Evolutionary conservation across 1,140 invertebrate genomes (phyloP).

Genomic region (Triops longicaudatus): DNA sequence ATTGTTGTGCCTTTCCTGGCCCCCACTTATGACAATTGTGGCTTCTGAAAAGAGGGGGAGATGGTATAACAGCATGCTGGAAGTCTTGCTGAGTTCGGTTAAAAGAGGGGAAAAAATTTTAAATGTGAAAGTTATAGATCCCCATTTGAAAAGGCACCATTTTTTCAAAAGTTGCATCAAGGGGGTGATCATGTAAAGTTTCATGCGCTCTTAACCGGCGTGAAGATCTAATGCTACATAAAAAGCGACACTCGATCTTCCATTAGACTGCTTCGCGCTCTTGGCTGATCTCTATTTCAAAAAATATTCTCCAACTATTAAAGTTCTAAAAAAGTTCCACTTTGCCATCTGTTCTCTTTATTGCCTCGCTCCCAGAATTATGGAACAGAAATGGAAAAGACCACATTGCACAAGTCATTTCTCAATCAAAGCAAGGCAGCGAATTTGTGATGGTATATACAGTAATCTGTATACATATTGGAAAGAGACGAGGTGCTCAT

Average conservation of each 20-base stretch:
- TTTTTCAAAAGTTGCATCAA: slow-evolving; percentile 12
- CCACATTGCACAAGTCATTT: neutral
- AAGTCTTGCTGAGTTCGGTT: neutral
- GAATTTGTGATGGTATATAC: slow-evolving; percentile 1
- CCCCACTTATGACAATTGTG: slow-evolving; percentile 8
- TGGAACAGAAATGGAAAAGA: neutral
- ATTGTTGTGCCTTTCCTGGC: neutral
- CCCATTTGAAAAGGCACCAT: neutral
- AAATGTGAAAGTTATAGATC: neutral
- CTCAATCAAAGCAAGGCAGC: neutral
- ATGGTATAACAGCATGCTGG: neutral
- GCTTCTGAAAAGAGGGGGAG: neutral
- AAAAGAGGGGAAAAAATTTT: neutral
- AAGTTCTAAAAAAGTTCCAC: neutral
- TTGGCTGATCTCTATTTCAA: neutral
- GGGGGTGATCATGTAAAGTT: slow-evolving; percentile 10
- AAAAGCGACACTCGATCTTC: slow-evolving; percentile 2
- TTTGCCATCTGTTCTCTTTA: slow-evolving; percentile 15
- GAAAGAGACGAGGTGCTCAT: neutral
- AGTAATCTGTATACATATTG: neutral
- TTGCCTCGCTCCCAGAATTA: neutral
- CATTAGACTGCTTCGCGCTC: slow-evolving; percentile 1
- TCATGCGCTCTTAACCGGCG: neutral
- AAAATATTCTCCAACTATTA: neutral
- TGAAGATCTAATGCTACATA: slow-evolving; percentile 10